Evolutionary conservation across 2,797 vertebrate species (phyloP), one percentile per base, ranked within the genome.

Genomic region (Erpetoichthys calabaricus): DNA sequence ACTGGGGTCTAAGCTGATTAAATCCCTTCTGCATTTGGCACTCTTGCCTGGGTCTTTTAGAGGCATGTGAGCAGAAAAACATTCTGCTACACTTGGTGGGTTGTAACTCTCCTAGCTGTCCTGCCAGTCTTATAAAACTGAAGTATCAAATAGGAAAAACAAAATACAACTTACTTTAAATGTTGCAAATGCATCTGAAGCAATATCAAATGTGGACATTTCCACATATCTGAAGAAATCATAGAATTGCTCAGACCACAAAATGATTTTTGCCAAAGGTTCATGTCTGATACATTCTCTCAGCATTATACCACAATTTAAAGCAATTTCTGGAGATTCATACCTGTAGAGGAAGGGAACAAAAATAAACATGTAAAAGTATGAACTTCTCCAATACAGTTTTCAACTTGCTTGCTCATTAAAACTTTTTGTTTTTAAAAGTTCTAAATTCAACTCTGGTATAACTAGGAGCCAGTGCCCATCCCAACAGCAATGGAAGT

Each of bases 181-280:
- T 4, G 94, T 97, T 73, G 94, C 92, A 66, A 97, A 97, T 1
- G 94, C 94, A 56, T 97, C 93, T 0, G 94, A 98, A 73, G 94
- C 94, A 0, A 98, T 98, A 77, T 98, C 94, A 56, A 98, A 98
- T 0, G 94, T 98, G 60, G 94, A 96, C 92, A 98, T 96, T 76
- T 98, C 94, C 61, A 98, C 94, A 0, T 97, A 98, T 92, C 90
- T 87, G 88, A 98, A 98, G 86, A 98, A 98, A 78, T 97, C 90
- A 1, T 97, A 97, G 78, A 98, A 95, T 66, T 94, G 92, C 68
- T 97, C 91, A 0, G 94, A 91, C 83, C 80, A 91, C 76, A 98
- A 82, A 41, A 94, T 92, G 76, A 97, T 92, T 84, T 96, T 97
- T 65, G 92, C 93, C 69, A 98, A 83, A 0, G 94, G 93, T 47